Evolutionary conservation across 2,888 invertebrate species (phyloP), one percentile per base, ranked within the genome.

Genomic region (Allolobophora icterica): DNA sequence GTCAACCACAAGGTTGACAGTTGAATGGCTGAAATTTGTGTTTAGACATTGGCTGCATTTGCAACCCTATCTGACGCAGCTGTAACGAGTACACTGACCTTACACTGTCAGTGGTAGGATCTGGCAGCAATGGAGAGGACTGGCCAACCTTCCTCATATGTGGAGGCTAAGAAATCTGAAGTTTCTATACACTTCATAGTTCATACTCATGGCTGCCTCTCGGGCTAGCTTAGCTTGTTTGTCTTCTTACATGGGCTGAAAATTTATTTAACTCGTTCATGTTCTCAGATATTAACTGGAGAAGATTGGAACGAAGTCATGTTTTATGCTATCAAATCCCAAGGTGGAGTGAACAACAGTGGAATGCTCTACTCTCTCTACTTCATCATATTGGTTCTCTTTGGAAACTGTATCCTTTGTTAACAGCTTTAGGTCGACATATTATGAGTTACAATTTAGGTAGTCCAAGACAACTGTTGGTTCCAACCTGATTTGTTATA

Each of bases 291-390:
- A 96, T 96, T 99, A 96, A 99, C 99, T 94, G 99, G 99, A 95
- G 99, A 99, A 97, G 99, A 99, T 97, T 99, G 99, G 99, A 99
- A 99, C 96, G 99, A 99, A 96, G 99, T 99, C 93, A 99, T 99
- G 99, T 99, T 99, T 96, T 97, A 98, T 96, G 99, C 99, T 94
- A 99, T 99, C 95, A 97, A 97, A 95, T 98, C 99, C 92, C 98
- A 98, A 96, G 99, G 99, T 94, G 99, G 99, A 93, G 97, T 98
- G 94, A 97, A 97, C 95, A 96, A 96, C 93, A 97, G 96, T 94
- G 99, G 99, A 96, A 98, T 99, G 98, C 96, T 98, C 94, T 99
- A 99, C 96, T 98, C 98, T 93, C 96, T 99, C 94, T 99, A 99
- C 96, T 99, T 99, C 96, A 99, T 99, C 95, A 97, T 99, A 95